Evolutionary conservation across 2,113 vertebrate genomes (phyloP).

Genomic region (Perca fluviatilis): DNA sequence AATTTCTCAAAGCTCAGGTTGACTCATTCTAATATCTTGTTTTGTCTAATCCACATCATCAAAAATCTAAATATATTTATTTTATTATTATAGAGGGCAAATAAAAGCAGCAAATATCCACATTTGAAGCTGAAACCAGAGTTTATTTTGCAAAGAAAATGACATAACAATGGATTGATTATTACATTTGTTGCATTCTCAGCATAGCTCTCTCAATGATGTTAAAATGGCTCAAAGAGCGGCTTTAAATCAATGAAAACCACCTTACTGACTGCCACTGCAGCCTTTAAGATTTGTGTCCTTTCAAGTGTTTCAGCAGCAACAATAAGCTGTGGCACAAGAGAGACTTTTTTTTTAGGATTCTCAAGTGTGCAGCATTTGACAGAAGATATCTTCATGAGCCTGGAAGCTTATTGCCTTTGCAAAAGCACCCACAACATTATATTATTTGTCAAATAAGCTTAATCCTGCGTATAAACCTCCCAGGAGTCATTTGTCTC

Average conservation of each 20-base stretch:
- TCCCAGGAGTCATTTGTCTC: neutral
- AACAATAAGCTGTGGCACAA: neutral
- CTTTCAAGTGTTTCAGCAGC: neutral
- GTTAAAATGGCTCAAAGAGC: neutral
- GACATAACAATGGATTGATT: neutral
- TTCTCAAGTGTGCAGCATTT: constrained; percentile 8
- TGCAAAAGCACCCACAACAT: constrained; percentile 1
- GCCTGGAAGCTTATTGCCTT: neutral
- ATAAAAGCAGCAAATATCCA: neutral
- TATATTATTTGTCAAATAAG: constrained; percentile 23
- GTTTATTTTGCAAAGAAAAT: neutral
- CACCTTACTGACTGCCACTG: neutral
- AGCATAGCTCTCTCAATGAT: neutral
- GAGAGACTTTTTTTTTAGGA: neutral
- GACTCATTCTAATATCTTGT: neutral
- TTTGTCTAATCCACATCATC: neutral
- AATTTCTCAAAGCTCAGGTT: neutral
- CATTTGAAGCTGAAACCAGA: neutral
- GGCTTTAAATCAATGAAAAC: constrained; percentile 7
- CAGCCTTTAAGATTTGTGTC: neutral
- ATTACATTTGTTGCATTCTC: neutral
- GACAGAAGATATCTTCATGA: neutral
- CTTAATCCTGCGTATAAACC: constrained; percentile 26
- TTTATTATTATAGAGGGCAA: neutral
- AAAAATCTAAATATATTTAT: neutral